phyloP scores from a whole-genome alignment of 2,888 invertebrate genomes.

The Agrotis ipsilon region DNA sequence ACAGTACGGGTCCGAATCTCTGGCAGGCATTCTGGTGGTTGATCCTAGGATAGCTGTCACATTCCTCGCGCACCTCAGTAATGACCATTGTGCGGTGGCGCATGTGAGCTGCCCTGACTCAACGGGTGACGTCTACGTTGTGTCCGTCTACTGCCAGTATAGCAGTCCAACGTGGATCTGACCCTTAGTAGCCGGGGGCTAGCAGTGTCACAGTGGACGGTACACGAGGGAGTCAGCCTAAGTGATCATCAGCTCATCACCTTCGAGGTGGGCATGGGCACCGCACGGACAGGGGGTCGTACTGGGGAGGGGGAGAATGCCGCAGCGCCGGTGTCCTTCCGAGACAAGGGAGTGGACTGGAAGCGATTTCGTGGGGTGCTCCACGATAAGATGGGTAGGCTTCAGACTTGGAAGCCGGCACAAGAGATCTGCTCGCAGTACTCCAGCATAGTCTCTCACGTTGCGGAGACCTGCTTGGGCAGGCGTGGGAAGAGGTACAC shows the following conservation, averaged over 20 bases:
- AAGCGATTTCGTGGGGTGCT: neutral
- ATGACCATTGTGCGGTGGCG: slow-evolving; percentile 9
- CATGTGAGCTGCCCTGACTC: neutral
- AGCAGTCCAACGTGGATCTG: slow-evolving; percentile 62
- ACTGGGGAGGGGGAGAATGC: too few species aligned
- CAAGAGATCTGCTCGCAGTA: slow-evolving; percentile 3
- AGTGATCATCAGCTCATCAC: slow-evolving; percentile 64
- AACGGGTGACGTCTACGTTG: neutral
- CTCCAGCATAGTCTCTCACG: neutral
- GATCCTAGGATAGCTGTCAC: neutral
- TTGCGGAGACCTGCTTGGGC: neutral
- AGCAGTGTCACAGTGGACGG: slow-evolving; percentile 48
- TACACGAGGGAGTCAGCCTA: slow-evolving; percentile 34
- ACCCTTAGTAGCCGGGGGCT: slow-evolving; percentile 46
- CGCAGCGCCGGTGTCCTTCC: neutral
- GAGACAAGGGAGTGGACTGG: slow-evolving; percentile 20
- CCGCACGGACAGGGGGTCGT: neutral
- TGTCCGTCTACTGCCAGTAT: slow-evolving; percentile 17
- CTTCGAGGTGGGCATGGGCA: neutral
- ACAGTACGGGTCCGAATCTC: neutral
- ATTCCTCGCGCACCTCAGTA: neutral
- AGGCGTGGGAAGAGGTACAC: neutral
- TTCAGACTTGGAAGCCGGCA: neutral
- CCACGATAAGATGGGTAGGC: neutral
- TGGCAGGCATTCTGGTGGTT: neutral